Evolutionary conservation across 2,797 vertebrate genomes (phyloP).

Genomic region (Enteromius treurensis): DNA sequence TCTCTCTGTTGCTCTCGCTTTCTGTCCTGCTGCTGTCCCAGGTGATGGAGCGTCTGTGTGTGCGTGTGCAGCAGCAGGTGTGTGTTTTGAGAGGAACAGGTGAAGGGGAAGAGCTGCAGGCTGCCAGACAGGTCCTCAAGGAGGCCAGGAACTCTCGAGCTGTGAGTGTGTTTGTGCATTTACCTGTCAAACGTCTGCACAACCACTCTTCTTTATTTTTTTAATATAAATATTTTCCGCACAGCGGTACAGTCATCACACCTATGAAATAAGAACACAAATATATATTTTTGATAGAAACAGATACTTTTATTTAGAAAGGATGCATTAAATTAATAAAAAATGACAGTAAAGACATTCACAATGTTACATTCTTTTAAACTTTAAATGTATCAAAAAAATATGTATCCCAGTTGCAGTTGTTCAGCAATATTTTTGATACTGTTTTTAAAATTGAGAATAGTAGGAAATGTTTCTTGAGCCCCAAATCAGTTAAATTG

Average conservation of each 20-base stretch:
- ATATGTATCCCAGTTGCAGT: background rate
- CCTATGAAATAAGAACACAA: background rate
- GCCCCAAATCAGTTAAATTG: background rate
- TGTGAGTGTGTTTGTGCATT: slow-evolving; percentile 67
- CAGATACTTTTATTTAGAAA: background rate
- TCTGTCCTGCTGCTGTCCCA: slow-evolving; percentile 64
- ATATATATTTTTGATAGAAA: background rate
- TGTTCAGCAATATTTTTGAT: background rate
- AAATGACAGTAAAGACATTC: background rate
- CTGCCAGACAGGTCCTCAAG: slow-evolving; percentile 88
- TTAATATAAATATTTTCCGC: background rate
- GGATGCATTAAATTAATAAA: background rate
- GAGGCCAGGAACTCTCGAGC: slow-evolving; percentile 90
- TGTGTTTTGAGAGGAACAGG: slow-evolving; percentile 82
- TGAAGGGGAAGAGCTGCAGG: slow-evolving; percentile 87
- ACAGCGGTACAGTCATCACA: background rate
- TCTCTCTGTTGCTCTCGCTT: slow-evolving; percentile 44
- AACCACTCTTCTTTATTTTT: background rate
- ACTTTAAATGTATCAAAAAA: background rate
- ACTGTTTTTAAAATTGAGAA: background rate
- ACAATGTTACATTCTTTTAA: background rate
- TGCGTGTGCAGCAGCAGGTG: slow-evolving; percentile 89
- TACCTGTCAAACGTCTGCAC: background rate
- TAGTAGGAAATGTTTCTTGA: background rate
- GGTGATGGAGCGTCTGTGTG: slow-evolving; percentile 90